These are phyloP conservation scores for Ictalurus punctatus DNA, from an alignment of 2,113 vertebrate species.

Conservation along the genomic window DNA sequence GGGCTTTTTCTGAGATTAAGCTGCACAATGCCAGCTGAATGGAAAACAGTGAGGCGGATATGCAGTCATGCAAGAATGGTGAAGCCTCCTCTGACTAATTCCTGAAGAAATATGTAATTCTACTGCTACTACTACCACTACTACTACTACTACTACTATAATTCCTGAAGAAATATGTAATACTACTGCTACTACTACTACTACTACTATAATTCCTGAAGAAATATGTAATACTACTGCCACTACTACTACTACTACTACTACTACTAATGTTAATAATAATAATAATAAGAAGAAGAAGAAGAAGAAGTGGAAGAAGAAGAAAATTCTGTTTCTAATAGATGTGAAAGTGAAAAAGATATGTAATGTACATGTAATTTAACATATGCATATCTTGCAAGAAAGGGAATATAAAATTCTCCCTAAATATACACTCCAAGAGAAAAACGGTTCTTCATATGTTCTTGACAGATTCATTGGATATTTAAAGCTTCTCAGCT, in stretches of 20 bases:
- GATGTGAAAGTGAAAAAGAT: background rate
- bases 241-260: background rate
- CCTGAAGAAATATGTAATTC: background rate
- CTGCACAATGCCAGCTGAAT: background rate
- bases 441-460: background rate
- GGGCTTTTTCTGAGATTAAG: conserved; percentile 18
- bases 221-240: background rate
- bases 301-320: background rate
- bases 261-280: too few species aligned
- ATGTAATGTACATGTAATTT: too few species aligned
- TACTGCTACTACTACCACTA: background rate
- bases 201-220: background rate
- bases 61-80: background rate
- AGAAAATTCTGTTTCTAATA: background rate
- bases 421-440: background rate
- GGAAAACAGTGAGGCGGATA: background rate
- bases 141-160: background rate
- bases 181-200: too few species aligned
- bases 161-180: background rate
- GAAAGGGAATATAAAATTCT: background rate
- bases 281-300: background rate
- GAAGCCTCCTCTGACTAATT: background rate
- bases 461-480: background rate
- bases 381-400: background rate
- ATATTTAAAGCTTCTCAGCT: background rate